Evolutionary conservation across 2,888 invertebrate genomes (phyloP), one percentile per base, ranked within the genome.

Genomic region (Drosophila koepferae): DNA sequence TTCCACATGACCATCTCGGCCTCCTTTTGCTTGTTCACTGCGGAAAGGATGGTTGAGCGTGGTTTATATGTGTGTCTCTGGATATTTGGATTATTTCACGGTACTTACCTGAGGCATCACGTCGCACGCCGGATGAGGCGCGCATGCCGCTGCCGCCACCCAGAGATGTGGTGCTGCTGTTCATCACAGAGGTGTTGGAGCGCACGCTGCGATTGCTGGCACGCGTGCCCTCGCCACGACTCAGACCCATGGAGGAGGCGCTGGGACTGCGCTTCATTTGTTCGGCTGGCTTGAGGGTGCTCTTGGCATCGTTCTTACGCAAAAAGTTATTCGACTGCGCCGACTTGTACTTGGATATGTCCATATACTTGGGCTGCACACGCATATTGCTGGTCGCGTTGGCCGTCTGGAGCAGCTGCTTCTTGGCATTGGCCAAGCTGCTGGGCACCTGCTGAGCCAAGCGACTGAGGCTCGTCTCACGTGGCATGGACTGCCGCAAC

Each of bases 1-100:
- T 98, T 97, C 99, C 99, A 99, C 94, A 98, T 98, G 92, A 98
- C 98, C 94, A 98, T 96, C 91, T 97, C 96, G 38, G 96, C 95
- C 93, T 98, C 98, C 92, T 95, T 95, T 89, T 95, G 95, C 92
- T 95, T 95, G 92, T 94, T 94, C 88, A 94, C 95, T 95, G 91
- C 0, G 88, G 0, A 36, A 12, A 23, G 8, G 4, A 14, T 54
- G 9, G 0, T 10, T 28, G 3, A 9, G 7, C 23, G 23, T 16
- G 2, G 0, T 20, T 7, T 48, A 4, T 0, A 3, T 16, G 0
- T 16, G 0, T 9, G 8, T 38, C 28, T 6, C 8, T 28, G 14
- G 7, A 18, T 14, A 44, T 12, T 44, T 20, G n/a, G 0, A 12
- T 8, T 55, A 41, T 12, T 44, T 14, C 0, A 20, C 28, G 31